Base-by-base conservation (phyloP, 2,797 vertebrate species). In the Muscicapa comitata region DNA sequence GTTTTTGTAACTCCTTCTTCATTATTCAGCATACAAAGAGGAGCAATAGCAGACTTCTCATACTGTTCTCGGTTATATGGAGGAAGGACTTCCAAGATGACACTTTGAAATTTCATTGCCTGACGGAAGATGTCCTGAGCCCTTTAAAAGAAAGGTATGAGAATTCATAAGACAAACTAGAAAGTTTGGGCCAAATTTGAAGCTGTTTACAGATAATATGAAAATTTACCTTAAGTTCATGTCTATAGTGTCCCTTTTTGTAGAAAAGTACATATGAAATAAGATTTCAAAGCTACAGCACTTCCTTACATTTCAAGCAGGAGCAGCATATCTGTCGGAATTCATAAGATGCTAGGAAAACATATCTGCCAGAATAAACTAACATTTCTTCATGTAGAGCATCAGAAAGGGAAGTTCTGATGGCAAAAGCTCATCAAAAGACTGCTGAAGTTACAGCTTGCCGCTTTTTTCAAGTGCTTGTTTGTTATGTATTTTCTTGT, bases 61-160 rank as follows among this genome's bases (percentile, higher is more conserved):
- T 99, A 99, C 31, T 98, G 98, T 7, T 99, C 99, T 84, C 98
- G 98, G 95, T 98, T 98, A 93, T 97, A 96, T 4, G 98, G 97
- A 68, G 99, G 98, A 93, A 99, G 97, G 8, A 99, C 98, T 87
- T 99, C 98, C 88, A 99, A 97, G 24, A 97, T 66, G n/a, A 99
- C 98, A 5, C 88, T 93, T 1, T 97, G 97, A 62, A 98, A 98
- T 57, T 98, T 99, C 99, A 99, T 99, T 10, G 99, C 99, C 95
- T 99, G 98, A 13, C 99, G 99, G 91, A 99, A 99, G 55, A 99
- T 97, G 80, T 99, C 99, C 96, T 99, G 99, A 81, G 98, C 97
- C 94, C 98, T 98, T 94, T n/a, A 90, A 90, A 95, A 95, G 20
- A 95, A 62, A 91, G 15, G 19, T 4, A 88, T 2, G 8, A 86